Evolutionary conservation across 1,140 invertebrate genomes (phyloP), one percentile per base, ranked within the genome.

Genomic region (Anastatus disparis): DNA sequence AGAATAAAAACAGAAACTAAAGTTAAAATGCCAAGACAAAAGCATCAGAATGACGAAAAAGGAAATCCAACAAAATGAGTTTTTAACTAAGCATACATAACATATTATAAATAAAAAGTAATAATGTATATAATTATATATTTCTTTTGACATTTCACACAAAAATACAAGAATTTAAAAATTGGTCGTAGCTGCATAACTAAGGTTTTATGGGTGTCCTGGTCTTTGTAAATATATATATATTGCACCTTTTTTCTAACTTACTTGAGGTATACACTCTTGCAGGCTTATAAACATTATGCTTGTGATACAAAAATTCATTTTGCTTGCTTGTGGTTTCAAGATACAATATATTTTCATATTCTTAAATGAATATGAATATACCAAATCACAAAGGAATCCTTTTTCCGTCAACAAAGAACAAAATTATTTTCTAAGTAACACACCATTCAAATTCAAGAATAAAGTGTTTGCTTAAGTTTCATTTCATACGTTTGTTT

Each of bases 311-410:
- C 31, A 61, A 61, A 69, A 69, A 69, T 48, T 42, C 9, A 50
- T 59, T 50, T 69, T 59, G 53, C 12, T 42, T 58, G 24, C 27
- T 67, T 58, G 20, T 38, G 17, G 9, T 50, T 68, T 24, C 17
- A 38, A 58, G 42, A 59, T 59, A 58, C 12, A 20, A 10, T 20
- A 68, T 52, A 2, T 40, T 66, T 46, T 56, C 27, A 53, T 55
- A 53, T 50, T 44, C 17, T 66, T 55, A 15, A n/a, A 56, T 24
- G 7, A 31, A n/a, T 68, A 55, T 63, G 15, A 70, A 63, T 55
- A 38, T 50, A 62, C 40, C 55, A 55, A 63, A 73, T 69, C 65
- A 73, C 66, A 73, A 73, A 69, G 66, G 61, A 62, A 73, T 73
- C 66, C 71, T 64, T 69, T 65, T 71, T 71, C 62, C 58, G 20